phyloP scores from a whole-genome alignment of 2,888 invertebrate species.

The Microctonus aethiopoides region DNA sequence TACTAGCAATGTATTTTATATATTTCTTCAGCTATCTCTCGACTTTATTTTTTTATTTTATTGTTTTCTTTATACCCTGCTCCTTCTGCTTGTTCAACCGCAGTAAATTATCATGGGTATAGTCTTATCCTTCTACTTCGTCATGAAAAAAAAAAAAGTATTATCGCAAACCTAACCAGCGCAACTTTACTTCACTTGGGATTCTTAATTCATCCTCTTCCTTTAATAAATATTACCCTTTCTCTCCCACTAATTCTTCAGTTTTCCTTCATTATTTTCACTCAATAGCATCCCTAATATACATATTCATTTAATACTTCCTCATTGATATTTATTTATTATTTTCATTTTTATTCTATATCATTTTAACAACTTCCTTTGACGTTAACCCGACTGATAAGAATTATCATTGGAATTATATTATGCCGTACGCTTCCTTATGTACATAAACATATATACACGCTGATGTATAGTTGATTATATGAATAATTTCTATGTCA shows the following conservation, averaged over 20 bases:
- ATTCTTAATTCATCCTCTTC: not conserved
- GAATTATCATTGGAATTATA: not conserved
- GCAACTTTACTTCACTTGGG: constrained; percentile 11
- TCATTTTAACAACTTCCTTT: not conserved
- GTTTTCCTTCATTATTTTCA: not conserved
- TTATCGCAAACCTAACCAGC: constrained; percentile 29
- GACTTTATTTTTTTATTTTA: not conserved
- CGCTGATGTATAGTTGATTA: not conserved
- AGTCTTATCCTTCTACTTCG: constrained; percentile 8
- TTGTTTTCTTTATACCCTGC: not conserved
- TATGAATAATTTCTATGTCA: not conserved
- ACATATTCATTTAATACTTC: not conserved
- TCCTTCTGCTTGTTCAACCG: not conserved
- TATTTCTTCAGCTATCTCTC: not conserved
- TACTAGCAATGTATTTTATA: not conserved
- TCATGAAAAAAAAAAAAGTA: not conserved
- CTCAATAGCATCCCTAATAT: not conserved
- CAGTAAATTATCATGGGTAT: constrained; percentile 9
- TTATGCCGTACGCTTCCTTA: not conserved
- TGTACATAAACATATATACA: not conserved
- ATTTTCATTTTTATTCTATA: not conserved
- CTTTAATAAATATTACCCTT: not conserved
- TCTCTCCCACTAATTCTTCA: not conserved
- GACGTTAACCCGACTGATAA: constrained; percentile 14
- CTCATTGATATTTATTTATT: not conserved